Base-by-base conservation (phyloP, 2,888 invertebrate species). In the Alentia gelatinosa region DNA sequence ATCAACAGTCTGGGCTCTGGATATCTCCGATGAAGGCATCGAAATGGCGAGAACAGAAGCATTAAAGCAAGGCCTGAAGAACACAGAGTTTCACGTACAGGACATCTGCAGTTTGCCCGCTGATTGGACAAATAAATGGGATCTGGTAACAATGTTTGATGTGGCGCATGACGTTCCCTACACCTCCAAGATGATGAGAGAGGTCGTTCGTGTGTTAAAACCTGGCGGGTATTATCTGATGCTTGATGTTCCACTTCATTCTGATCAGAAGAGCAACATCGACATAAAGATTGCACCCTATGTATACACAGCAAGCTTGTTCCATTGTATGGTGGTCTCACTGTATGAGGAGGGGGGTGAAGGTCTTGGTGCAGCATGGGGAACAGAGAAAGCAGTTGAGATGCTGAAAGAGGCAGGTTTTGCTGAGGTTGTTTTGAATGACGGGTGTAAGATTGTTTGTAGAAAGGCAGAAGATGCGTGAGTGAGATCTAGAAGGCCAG, bases 161-260 rank as follows among this genome's bases (percentile, higher is more conserved):
- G 91, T 91, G 30, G 47, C 75, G 15, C 91, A 91, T 84, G 91
- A 91, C 33, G 50, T 91, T 12, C 91, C 91, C 37, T 42, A 75
- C 75, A 19, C 91, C 33, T 42, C 33, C n/a, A 91, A 47, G 56
- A 37, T 35, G 23, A 89, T 91, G 74, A 63, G 23, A 30, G 91
- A 91, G 30, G n/a, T 91, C 15, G 23, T 37, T 30, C 37, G 91
- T 26, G 68, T 89, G 1, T 9, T 91, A 19, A 91, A 91, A 56
- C 89, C 91, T 1, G 84, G 89, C 23, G 91, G 91, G 9, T 42
- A 39, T 30, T 74, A 89, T 63, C 23, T 50, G 23, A 91, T 91
- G 89, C 37, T 39, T 0, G 91, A 91, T 30, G 42, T 74, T 0
- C 26, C 33, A 15, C 4, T 89, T 1, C 91, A 91, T 37, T n/a